Percentiles rank a stretch among this genome's conserved stretches.
Evolutionary conservation across 2,888 invertebrate genomes (phyloP).

Genomic region (Habrosyne pyritoides): DNA sequence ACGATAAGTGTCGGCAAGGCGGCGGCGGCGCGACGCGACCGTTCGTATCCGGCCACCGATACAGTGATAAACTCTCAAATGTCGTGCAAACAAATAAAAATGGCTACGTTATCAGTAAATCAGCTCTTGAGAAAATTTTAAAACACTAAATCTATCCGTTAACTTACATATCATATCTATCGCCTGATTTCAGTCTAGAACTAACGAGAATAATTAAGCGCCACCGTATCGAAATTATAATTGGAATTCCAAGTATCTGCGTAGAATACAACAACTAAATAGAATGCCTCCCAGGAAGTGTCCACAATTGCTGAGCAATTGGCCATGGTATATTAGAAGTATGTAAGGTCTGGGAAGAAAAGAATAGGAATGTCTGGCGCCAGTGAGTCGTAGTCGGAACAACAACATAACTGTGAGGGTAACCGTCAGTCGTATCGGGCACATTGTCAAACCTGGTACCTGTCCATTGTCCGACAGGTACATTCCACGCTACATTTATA

Average conservation of each 20-base stretch:
- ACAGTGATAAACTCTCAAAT: conserved; percentile 59
- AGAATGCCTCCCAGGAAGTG: conserved; percentile 43
- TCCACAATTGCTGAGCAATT: conserved; percentile 46
- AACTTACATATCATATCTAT: conserved; percentile 1
- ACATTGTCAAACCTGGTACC: conserved; percentile 56
- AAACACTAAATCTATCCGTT: conserved; percentile 11
- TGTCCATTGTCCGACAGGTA: conserved; percentile 65
- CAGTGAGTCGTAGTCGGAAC: conserved; percentile 58
- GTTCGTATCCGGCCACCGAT: conserved; percentile 64
- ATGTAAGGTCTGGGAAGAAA: conserved; percentile 52
- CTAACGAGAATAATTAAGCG: conserved; percentile 36
- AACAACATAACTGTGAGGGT: conserved; percentile 66
- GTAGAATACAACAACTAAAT: conserved; percentile 19
- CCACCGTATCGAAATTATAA: conserved; percentile 43
- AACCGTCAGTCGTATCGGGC: conserved; percentile 40
- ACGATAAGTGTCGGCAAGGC: conserved; percentile 66
- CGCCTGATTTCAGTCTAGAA: no score
- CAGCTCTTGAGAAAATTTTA: conserved; percentile 32
- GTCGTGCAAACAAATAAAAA: conserved; percentile 51
- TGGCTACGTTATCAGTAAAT: conserved; percentile 36
- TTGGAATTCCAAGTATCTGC: conserved; percentile 25
- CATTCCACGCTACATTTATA: conserved; percentile 38
- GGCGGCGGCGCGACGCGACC: conserved; percentile 63
- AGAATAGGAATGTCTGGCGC: conserved; percentile 66
- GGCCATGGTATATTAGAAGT: conserved; percentile 41